A percentile compares a stretch with the other conserved stretches of the same genome.
Evolutionary conservation across 2,113 vertebrate species (phyloP).

Genomic region (Scalopus aquaticus): DNA sequence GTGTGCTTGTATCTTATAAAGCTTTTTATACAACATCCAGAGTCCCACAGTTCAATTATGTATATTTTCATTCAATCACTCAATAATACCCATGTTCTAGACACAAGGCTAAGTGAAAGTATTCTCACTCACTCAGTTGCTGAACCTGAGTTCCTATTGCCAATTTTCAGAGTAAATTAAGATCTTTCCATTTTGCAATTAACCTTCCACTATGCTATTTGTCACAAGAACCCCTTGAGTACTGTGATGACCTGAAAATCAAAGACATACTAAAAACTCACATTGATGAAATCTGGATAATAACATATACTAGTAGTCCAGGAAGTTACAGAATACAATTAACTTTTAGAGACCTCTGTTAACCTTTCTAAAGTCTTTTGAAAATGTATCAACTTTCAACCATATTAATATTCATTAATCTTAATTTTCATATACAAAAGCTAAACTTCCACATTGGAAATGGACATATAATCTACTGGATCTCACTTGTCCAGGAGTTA

Average conservation of each 20-base stretch:
- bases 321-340: not conserved
- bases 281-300: constrained; percentile 5
- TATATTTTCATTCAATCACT: not conserved
- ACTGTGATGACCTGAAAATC: constrained; percentile 29
- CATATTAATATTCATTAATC: not conserved
- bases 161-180: constrained; percentile 39
- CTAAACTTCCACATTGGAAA: constrained; percentile 10
- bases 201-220: not conserved
- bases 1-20: not conserved
- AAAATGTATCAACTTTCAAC: not conserved
- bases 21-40: not conserved
- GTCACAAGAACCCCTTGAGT: constrained; percentile 20
- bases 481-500: not conserved
- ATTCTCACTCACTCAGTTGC: not conserved
- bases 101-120: not conserved
- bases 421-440: not conserved
- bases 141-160: not conserved
- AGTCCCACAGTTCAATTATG: not conserved
- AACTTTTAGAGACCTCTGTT: not conserved
- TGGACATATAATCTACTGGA: not conserved
- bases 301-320: not conserved
- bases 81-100: not conserved
- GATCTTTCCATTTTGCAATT: constrained; percentile 54
- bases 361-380: not conserved
- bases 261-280: constrained; percentile 37